Percentiles rank a stretch among this genome's conserved stretches.
Evolutionary conservation across 1,140 invertebrate genomes (phyloP).

Genomic region (Micrasema longulum): DNA sequence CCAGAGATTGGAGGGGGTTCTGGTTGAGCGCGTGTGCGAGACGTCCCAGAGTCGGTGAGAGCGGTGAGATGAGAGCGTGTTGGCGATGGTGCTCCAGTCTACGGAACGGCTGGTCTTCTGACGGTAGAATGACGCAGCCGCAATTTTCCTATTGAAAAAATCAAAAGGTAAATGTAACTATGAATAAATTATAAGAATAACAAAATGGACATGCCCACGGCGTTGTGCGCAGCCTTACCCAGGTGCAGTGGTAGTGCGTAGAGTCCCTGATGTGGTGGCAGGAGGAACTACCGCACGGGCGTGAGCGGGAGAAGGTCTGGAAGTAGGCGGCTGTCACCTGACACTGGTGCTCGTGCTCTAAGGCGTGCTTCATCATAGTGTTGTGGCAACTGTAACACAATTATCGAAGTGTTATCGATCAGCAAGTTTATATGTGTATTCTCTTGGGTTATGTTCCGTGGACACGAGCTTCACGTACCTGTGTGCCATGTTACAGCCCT

Average conservation of each 20-base stretch:
- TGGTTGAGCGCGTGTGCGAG: conserved; percentile 47
- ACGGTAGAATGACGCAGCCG: conserved; percentile 83
- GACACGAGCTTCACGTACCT: conserved; percentile 62
- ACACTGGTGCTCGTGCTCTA: conserved; percentile 89
- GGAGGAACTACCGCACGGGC: conserved; percentile 74
- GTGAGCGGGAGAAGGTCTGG: conserved; percentile 70
- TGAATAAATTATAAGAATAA: too few relatives aligned
- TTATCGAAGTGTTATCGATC: too few relatives aligned
- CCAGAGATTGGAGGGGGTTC: conserved; percentile 41
- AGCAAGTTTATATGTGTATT: too few relatives aligned
- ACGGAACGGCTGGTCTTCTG: conserved; percentile 84
- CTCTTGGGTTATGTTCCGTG: too few relatives aligned
- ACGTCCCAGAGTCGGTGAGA: conserved; percentile 71
- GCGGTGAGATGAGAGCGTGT: conserved; percentile 74
- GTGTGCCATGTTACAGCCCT: conserved; percentile 76
- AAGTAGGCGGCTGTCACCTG: conserved; percentile 86
- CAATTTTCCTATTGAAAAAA: conserved; percentile 81
- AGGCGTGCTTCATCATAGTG: conserved; percentile 85
- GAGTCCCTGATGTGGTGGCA: conserved; percentile 84
- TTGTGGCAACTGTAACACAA: conserved; percentile 75
- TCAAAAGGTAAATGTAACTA: conserved; percentile 30
- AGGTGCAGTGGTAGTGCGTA: conserved; percentile 90
- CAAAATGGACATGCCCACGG: too few relatives aligned
- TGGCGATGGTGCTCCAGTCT: conserved; percentile 91
- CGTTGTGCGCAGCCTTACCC: conserved; percentile 66